These are phyloP conservation scores for Decapterus maruadsi DNA, from an alignment of 2,797 vertebrate species.

Conservation along the genomic window DNA sequence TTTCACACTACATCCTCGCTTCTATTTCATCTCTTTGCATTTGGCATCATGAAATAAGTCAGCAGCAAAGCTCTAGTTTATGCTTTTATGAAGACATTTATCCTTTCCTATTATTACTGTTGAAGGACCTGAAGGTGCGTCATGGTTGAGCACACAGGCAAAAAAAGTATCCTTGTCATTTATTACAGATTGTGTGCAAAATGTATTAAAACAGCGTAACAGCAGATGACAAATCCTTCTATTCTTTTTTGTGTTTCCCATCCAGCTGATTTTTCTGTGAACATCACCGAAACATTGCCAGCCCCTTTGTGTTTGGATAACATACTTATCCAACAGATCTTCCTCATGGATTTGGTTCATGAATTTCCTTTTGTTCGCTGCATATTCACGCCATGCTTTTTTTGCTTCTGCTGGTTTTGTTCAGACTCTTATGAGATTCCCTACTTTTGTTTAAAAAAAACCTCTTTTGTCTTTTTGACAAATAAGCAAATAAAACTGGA, in stretches of 20 bases:
- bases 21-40: not conserved
- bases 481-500: slow-evolving; percentile 18
- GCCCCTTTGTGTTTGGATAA: slow-evolving; percentile 49
- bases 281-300: slow-evolving; percentile 8
- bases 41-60: not conserved
- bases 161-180: not conserved
- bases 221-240: not conserved
- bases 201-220: not conserved
- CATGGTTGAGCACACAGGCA: not conserved
- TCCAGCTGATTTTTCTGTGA: slow-evolving; percentile 10
- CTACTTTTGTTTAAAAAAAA: not conserved
- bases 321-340: slow-evolving; percentile 53
- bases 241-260: slow-evolving; percentile 8
- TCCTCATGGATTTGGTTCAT: slow-evolving; percentile 27
- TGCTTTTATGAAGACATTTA: not conserved
- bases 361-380: not conserved
- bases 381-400: slow-evolving; percentile 32
- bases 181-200: slow-evolving; percentile 16
- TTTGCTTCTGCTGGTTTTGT: slow-evolving; percentile 39
- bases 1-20: slow-evolving; percentile 14
- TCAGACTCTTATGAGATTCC: slow-evolving; percentile 38
- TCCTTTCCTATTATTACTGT: not conserved
- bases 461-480: slow-evolving; percentile 53
- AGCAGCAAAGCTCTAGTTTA: not conserved
- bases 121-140: not conserved